Base-by-base conservation (phyloP, 2,888 invertebrate species). In the Lasiommata megera region DNA sequence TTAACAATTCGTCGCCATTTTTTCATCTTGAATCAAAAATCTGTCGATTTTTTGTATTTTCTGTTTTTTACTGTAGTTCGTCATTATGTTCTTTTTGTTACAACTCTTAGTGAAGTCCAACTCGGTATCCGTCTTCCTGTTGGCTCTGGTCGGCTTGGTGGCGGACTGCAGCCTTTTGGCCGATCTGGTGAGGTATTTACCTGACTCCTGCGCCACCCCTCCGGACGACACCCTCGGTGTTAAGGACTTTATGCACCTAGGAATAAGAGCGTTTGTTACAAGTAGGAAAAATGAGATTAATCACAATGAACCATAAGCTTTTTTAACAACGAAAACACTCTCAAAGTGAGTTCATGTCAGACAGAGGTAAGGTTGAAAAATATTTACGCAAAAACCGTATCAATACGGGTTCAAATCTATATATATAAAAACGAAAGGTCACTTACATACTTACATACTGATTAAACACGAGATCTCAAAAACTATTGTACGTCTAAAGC, bases 211-310 rank as follows among this genome's bases (percentile, higher is more conserved):
- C 11, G 62, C 74, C 0, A 68, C 60, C 0, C 34, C 34, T 1
- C 31, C 16, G 16, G 44, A 12, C 1, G 28, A 14, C 28, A 76
- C 47, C 61, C 72, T 79, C 0, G 88, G 88, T 0, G 88, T 85
- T 23, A 89, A 60, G 0, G 88, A 84, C 60, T 88, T 88, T 67
- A 90, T 83, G 63, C 84, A 90, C 67, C 90, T 90, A 81, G 3
- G 65, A 63, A 54, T 52, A 50, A 37, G 18, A 12, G 5, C n/a
- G 7, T 14, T 7, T 14, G 7, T 50, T 37, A 36, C 16, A 18
- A 17, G 18, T 40, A 14, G 8, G 3, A 18, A 41, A 23, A 5
- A 23, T 3, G 23, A 23, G n/a, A n/a, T n/a, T n/a, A n/a, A n/a
- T n/a, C n/a, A n/a, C n/a, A n/a, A n/a, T n/a, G n/a, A n/a, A n/a